Base-by-base conservation (phyloP, 2,888 invertebrate genomes). In the Monopis laevigella region DNA sequence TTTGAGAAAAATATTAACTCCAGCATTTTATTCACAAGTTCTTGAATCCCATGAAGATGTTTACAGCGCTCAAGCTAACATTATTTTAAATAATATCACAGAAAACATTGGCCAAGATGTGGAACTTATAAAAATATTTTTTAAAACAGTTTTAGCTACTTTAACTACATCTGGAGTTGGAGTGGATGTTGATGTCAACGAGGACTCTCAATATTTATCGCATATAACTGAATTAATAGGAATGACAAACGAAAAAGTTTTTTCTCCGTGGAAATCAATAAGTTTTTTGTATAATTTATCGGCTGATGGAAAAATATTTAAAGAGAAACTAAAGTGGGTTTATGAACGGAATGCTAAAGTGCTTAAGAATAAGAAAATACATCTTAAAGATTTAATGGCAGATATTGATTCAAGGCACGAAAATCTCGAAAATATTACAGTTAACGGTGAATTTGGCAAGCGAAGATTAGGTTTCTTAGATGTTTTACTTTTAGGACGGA, bases 1-100 rank as follows among this genome's bases (percentile, higher is more conserved):
- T 3, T 16, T 18, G 18, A 35, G 35, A 35, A 35, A 35, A 18
- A 11, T 19, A 8, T 35, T 35, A 35, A 19, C 35, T 18, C 35
- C 35, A 14, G 35, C 35, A 8, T 35, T 35, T 18, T 19, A 35
- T 18, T 13, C n/a, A 18, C 5, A 35, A 6, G 19, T 35, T 2
- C 5, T 18, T 10, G 35, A 35, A 18, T 19, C 35, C 3, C n/a
- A 18, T 35, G 35, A 19, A 19, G n/a, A 12, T n/a, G 14, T 19
- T 6, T 35, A 19, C 14, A 3, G 14, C 5, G 35, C n/a, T n/a
- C 5, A 35, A 8, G 17, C 19, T 3, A 14, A 35, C 6, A 4
- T 13, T 13, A n/a, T n/a, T n/a, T 13, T 30, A 16, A 14, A 14
- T 8, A 13, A 30, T 14, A 3, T 14, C 3, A 8, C 14, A 6